These are phyloP conservation scores for Coronaproctus castanopsis DNA, from an alignment of 2,888 invertebrate genomes.

Conservation along the genomic window DNA sequence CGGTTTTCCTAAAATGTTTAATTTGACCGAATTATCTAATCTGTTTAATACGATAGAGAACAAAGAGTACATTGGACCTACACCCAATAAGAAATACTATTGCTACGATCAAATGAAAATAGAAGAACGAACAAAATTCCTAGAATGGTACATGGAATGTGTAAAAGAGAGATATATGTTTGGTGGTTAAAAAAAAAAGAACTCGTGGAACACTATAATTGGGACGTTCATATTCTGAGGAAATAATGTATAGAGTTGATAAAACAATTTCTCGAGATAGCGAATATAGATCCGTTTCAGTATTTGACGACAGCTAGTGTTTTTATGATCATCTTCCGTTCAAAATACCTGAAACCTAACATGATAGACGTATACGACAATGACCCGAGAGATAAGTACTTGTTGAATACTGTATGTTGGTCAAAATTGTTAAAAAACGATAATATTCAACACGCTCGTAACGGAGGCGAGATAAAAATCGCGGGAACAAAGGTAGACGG, in stretches of 20 bases:
- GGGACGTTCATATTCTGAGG: constrained; percentile 10
- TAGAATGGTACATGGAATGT: constrained; percentile 16
- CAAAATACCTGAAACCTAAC: constrained; percentile 10
- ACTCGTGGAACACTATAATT: constrained; percentile 3
- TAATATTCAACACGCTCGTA: too few relatives aligned
- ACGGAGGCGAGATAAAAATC: not conserved
- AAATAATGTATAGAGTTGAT: constrained; percentile 15
- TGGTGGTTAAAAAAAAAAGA: constrained; percentile 12
- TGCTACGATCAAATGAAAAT: constrained; percentile 15
- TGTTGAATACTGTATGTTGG: constrained; percentile 15
- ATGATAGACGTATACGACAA: constrained; percentile 2
- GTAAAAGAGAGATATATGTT: constrained; percentile 15
- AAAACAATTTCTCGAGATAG: constrained; percentile 14
- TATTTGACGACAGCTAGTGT: constrained; percentile 17
- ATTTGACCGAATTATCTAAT: too few relatives aligned
- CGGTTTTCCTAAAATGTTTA: too few relatives aligned
- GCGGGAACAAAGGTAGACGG: constrained; percentile 8
- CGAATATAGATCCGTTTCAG: constrained; percentile 15
- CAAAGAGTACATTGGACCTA: too few relatives aligned
- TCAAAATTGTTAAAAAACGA: too few relatives aligned
- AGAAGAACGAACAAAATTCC: constrained; percentile 11
- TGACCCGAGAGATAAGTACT: constrained; percentile 14
- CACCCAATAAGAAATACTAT: too few relatives aligned
- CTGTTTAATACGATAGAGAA: too few relatives aligned
- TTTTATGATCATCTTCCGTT: constrained; percentile 15